Evolutionary conservation across 2,888 invertebrate genomes (phyloP).

Genomic region (Pyrrhia umbra): DNA sequence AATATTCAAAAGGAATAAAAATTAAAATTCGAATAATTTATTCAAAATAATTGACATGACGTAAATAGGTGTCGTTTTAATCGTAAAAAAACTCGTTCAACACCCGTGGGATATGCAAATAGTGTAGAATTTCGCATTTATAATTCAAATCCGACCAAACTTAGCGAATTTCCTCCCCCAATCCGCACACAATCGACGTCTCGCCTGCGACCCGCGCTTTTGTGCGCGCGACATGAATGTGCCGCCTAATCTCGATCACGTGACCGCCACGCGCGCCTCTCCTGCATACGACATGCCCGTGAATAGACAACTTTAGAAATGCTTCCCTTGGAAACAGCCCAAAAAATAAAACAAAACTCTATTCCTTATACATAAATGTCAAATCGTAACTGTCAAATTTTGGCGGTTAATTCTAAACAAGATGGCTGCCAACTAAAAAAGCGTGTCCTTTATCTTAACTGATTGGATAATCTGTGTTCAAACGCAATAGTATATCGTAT

Average conservation of each 20-base stretch:
- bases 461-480: constrained; percentile 90
- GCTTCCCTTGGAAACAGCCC: constrained; percentile 49
- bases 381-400: constrained; percentile 69
- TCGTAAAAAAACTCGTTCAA: constrained; percentile 60
- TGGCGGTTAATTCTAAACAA: constrained; percentile 71
- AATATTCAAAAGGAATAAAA: constrained; percentile 28
- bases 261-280: constrained; percentile 83
- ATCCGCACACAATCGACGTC: constrained; percentile 86
- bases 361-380: constrained; percentile 63
- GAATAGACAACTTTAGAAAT: constrained; percentile 73
- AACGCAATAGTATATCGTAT: constrained; percentile 88
- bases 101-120: constrained; percentile 89
- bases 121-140: constrained; percentile 84
- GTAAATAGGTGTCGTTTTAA: constrained; percentile 59
- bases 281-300: constrained; percentile 85
- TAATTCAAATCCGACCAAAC: constrained; percentile 88
- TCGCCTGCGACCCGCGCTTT: constrained; percentile 81
- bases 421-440: constrained; percentile 77
- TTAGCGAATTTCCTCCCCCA: constrained; percentile 86
- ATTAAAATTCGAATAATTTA: constrained; percentile 41
- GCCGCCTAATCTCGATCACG: constrained; percentile 87
- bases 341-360: constrained; percentile 67
- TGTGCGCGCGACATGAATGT: constrained; percentile 87
- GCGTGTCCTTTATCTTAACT: constrained; percentile 90
- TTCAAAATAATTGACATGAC: constrained; percentile 47